Evolutionary conservation across 2,888 invertebrate genomes (phyloP), one percentile per base, ranked within the genome.

Genomic region (Plebejus melissa): DNA sequence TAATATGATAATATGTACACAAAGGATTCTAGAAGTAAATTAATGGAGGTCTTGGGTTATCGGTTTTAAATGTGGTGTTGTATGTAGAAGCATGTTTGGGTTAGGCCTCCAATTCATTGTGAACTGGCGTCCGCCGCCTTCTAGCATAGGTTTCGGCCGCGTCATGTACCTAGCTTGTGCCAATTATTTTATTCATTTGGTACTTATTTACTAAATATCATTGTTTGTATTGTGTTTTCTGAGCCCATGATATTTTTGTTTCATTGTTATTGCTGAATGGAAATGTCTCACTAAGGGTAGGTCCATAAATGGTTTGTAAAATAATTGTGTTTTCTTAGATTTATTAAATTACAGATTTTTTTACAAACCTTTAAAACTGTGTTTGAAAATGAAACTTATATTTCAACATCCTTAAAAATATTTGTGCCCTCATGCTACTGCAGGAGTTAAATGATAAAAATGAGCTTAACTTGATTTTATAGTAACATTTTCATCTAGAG

Each of bases 151-250:
- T 70, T 76, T 77, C 69, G 74, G 77, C 77, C 77, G 78, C 78
- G 78, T 78, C 80, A 78, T 77, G 77, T 75, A 79, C 78, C 79
- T 77, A 79, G 78, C 79, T 77, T 77, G 77, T 80, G 79, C 79
- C 79, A 81, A 79, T 79, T 79, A 16, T 77, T 46, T 11, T 46
- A 28, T 5, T 65, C 13, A 65, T 32, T 28, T 50, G 60, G 9
- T 60, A 60, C 11, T 28, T 28, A 7, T 11, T 22, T 28, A 2
- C 11, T 60, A 11, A 11, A 60, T 4, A 2, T 11, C 11, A 11
- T 28, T 28, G 9, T 60, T 4, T 28, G 4, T 11, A 22, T 5
- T 28, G 28, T 60, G 22, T n/a, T n/a, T 58, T 58, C 6, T n/a
- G 58, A 58, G 13, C 1, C 54, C 54, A 13, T 58, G 2, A 7